Evolutionary conservation across 2,113 vertebrate species (phyloP).

Genomic region (Gasterosteus nipponicus): DNA sequence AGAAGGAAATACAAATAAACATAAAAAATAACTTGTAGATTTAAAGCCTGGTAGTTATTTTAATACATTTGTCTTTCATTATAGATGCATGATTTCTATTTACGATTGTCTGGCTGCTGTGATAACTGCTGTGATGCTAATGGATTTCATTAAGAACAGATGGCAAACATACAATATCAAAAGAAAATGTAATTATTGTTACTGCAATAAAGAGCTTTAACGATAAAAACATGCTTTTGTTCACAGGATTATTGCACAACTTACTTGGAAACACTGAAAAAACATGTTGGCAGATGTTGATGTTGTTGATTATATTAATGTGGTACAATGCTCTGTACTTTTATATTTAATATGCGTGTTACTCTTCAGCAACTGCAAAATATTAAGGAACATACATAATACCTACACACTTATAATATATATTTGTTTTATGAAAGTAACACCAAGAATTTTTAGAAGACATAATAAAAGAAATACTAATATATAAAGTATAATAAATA

Average conservation of each 20-base stretch:
- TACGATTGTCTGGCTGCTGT: conserved; percentile 1
- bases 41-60: not conserved
- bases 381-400: not conserved
- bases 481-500: not conserved
- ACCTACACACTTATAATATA: not conserved
- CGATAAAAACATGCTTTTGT: not conserved
- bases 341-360: not conserved
- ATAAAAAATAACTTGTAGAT: not conserved
- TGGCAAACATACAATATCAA: not conserved
- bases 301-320: not conserved
- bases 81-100: conserved; percentile 11
- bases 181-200: conserved; percentile 1
- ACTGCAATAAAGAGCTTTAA: not conserved
- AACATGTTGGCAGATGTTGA: not conserved
- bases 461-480: not conserved
- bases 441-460: not conserved
- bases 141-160: conserved; percentile 16
- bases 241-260: not conserved
- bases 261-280: not conserved
- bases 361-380: not conserved
- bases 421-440: not conserved
- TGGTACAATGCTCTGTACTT: not conserved
- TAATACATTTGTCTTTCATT: conserved; percentile 7
- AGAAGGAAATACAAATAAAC: not conserved
- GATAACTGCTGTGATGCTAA: not conserved